Base-by-base conservation (phyloP, 2,888 invertebrate species). In the Apamea monoglypha region DNA sequence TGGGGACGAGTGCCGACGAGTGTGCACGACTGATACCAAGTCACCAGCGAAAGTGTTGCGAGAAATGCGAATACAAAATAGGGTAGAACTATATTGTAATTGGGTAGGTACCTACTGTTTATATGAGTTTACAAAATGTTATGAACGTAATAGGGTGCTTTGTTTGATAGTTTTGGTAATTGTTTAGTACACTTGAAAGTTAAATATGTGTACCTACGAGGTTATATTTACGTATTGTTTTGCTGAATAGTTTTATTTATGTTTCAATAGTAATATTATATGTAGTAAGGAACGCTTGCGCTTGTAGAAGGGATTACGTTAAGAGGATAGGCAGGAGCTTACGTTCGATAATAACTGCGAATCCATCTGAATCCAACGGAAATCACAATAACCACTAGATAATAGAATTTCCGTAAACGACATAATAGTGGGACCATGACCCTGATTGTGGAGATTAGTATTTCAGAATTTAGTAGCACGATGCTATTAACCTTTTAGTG, bases 11-110 rank as follows among this genome's bases (percentile, higher is more conserved):
- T 63, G 47, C 40, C 73, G 68, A 70, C 73, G 88, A 78, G 73
- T 89, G 87, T 69, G 74, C 66, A 36, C 71, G 68, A 79, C 74
- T 82, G 88, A 88, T 89, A 87, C 88, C 71, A 76, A 71, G 83
- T 83, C 77, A 86, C 79, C 59, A 64, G 21, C 67, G 36, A 76
- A 74, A 82, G 78, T 81, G 83, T 72, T 56, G 53, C 68, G 72
- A 59, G 75, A 78, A 73, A 80, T 79, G 36, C 76, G 81, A 80
- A 82, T 83, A 78, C 53, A 14, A 75, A 88, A 88, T 86, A 80
- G 84, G 56, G 59, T 67, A 74, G 76, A 56, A 75, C 72, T 74
- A 68, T 63, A 29, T 47, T 47, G 40, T 82, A 80, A 84, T 88
- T 82, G 74, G 66, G 50, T 74, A 76, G 66, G 50, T 74, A 76